Evolutionary conservation across 2,888 invertebrate genomes (phyloP), one percentile per base, ranked within the genome.

Genomic region (Phrixothrix hirtus): DNA sequence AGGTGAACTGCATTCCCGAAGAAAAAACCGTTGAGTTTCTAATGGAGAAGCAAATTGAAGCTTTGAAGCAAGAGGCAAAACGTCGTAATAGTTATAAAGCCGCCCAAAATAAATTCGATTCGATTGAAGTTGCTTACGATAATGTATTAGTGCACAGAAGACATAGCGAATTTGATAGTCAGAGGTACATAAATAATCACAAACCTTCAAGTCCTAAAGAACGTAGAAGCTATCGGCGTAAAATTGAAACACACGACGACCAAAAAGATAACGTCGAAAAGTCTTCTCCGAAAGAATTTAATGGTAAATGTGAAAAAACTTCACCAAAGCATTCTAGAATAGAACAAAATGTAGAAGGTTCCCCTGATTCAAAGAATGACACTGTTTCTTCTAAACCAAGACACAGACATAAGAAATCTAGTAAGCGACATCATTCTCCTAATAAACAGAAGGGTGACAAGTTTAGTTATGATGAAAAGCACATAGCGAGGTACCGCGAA

Each of bases 381-480:
- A 63, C 65, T 13, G 68, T 70, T 53, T 74, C 75, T 2, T 74
- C 75, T 6, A 71, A 71, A 53, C 71, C 73, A 12, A 74, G 73
- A 55, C 73, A 73, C 52, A 65, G 71, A 34, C 72, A 72, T 55
- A 74, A 72, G 60, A 72, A 71, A 50, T 57, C 68, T 13, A 69
- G 65, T 38, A 59, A 70, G 21, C 64, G 69, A 17, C 71, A 70
- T 49, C 71, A 71, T 32, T 75, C 75, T 4, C 73, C 75, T 2
- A 65, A 60, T 49, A 70, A 70, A 57, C 65, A 64, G 13, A 67
- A 69, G 44, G 60, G 41, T 30, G 75, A 75, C 35, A 74, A 75
- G 60, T 75, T 75, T 60, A 65, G 61, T 14, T 75, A 75, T 62
- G 75, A 75, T 61, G 75, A 76, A 55, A 71, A 69, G 39, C 73